Evolutionary conservation across 2,113 vertebrate genomes (phyloP), one percentile per base, ranked within the genome.

Genomic region (Spea bombifrons): DNA sequence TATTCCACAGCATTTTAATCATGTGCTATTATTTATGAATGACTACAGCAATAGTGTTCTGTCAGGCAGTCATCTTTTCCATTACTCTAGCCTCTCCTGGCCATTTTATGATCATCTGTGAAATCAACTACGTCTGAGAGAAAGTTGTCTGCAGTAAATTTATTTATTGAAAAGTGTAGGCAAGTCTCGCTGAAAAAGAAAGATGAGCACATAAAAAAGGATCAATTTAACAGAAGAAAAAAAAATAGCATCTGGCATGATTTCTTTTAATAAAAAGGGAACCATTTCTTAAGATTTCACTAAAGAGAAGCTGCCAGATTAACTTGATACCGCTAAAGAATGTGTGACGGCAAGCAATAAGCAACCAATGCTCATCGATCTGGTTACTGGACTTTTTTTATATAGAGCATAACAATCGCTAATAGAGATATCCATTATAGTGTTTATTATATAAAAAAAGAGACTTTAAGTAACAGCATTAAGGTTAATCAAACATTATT

Each of bases 81-180:
- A 84, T 84, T 88, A 84, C 63, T 83, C 66, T 52, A 82, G 65
- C 76, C 59, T 86, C 73, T 89, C 82, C 82, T 81, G 83, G 84
- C 83, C 85, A 87, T 92, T 90, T 90, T 84, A 83, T 85, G 85
- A 90, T 92, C 82, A 91, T 90, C 88, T 89, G 85, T 91, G 89
- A 94, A 92, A 94, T 91, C 87, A 90, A 78, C 85, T 89, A 81
- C 90, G 85, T 86, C 89, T 90, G 86, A 86, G 76, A 90, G 75
- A 81, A 89, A 84, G 44, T 78, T 84, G n/a, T 83, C 72, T 83
- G 71, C 68, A 85, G 77, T 83, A 86, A 88, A 87, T 88, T 75
- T 84, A 83, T 88, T 86, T 88, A 84, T 83, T 83, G 65, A 81
- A 87, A 88, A 83, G 69, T 81, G 44, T 5, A 82, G 66, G 13